Evolutionary conservation across 2,888 invertebrate genomes (phyloP).

Genomic region (Mythimna lalbum): DNA sequence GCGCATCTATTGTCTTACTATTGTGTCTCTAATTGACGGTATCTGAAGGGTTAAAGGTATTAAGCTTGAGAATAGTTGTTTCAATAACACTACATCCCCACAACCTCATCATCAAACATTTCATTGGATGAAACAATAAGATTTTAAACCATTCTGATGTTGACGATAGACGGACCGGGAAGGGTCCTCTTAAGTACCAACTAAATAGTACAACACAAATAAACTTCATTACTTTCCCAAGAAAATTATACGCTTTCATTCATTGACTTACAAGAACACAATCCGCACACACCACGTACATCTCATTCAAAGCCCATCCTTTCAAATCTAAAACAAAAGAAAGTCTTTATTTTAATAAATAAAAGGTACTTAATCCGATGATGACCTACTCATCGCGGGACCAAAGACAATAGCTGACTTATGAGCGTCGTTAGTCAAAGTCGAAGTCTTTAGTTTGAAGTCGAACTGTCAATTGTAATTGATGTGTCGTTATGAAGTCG

Average conservation of each 20-base stretch:
- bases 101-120: no score
- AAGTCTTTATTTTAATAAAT: slow-evolving; percentile 35
- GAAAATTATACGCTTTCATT: background rate
- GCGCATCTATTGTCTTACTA: no score
- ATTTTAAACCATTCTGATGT: no score
- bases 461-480: slow-evolving; percentile 59
- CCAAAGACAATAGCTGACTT: slow-evolving; percentile 62
- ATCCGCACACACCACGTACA: background rate
- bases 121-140: no score
- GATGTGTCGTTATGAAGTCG: slow-evolving; percentile 52
- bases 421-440: slow-evolving; percentile 62
- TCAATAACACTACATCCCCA: no score
- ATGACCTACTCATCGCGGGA: slow-evolving; percentile 37
- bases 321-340: slow-evolving; percentile 47
- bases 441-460: slow-evolving; percentile 50
- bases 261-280: background rate
- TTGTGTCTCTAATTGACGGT: no score
- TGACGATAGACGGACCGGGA: no score
- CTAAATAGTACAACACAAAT: no score
- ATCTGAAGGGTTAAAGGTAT: no score
- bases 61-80: no score
- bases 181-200: no score
- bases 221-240: background rate
- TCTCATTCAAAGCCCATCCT: slow-evolving; percentile 1
- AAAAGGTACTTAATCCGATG: slow-evolving; percentile 51